phyloP scores from a whole-genome alignment of 2,797 vertebrate species.

The Crocidura indochinensis region DNA sequence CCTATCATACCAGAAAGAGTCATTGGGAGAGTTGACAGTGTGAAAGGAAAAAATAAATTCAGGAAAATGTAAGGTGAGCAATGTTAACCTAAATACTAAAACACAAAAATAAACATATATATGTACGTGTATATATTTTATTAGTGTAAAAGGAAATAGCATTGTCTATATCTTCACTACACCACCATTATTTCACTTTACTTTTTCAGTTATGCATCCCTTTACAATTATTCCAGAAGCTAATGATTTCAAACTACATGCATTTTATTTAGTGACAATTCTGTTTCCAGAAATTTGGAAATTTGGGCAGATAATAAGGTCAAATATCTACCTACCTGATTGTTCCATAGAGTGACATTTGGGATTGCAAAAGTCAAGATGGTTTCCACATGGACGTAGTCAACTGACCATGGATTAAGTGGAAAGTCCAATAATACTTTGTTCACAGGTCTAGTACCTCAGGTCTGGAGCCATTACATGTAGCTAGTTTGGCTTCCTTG shows the following conservation, averaged over 20 bases:
- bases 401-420: background rate
- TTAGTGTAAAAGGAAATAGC: background rate
- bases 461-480: background rate
- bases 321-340: background rate
- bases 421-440: background rate
- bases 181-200: background rate
- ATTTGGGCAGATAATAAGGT: background rate
- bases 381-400: background rate
- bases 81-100: background rate
- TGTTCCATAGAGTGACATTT: background rate
- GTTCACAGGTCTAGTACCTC: background rate
- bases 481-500: slow-evolving; percentile 8
- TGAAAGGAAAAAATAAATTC: background rate
- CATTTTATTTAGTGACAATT: slow-evolving; percentile 13
- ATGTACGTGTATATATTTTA: too few species aligned
- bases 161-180: background rate
- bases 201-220: background rate
- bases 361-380: background rate
- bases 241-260: slow-evolving; percentile 4
- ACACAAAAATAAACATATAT: background rate
- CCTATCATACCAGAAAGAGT: background rate
- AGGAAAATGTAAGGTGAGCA: background rate
- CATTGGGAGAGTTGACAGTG: background rate
- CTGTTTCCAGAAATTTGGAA: background rate
- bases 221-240: background rate